A percentile compares a stretch with the other conserved stretches of the same genome.
Conservation (phyloP, 2,888 invertebrate species). For the Troides oblongomaculatus region DNA sequence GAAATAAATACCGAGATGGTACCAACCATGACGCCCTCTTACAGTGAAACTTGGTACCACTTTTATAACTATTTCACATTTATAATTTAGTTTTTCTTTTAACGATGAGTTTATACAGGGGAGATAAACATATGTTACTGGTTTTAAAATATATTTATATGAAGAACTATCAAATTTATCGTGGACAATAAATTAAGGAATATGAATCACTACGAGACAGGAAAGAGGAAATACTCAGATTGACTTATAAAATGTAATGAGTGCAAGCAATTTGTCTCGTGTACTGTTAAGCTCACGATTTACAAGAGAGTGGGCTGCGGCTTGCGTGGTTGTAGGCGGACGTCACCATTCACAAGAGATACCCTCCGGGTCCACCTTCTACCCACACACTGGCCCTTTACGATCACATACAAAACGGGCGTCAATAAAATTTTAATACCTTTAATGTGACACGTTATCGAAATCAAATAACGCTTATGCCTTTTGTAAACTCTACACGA, state of each 20-base stretch:
- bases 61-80: neutral
- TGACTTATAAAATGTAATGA: slow-evolving; percentile 41
- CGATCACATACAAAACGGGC: slow-evolving; percentile 55
- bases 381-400: slow-evolving; percentile 57
- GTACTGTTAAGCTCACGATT: slow-evolving; percentile 70
- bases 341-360: slow-evolving; percentile 63
- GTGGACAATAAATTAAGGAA: too few species aligned
- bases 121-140: too few species aligned
- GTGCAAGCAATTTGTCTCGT: slow-evolving; percentile 64
- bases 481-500: neutral
- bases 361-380: slow-evolving; percentile 48
- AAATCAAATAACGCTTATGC: slow-evolving; percentile 42
- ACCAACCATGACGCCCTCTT: neutral
- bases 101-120: too few species aligned
- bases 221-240: slow-evolving; percentile 18
- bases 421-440: slow-evolving; percentile 60
- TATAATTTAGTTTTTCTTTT: too few species aligned
- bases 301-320: slow-evolving; percentile 60
- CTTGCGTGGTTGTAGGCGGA: slow-evolving; percentile 61
- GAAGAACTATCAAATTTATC: too few species aligned
- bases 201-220: neutral
- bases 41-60: neutral
- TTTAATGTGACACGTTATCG: slow-evolving; percentile 46
- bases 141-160: too few species aligned
- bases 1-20: neutral